Evolutionary conservation across 2,888 invertebrate genomes (phyloP), one percentile per base, ranked within the genome.

Genomic region (Onchidella celtica): DNA sequence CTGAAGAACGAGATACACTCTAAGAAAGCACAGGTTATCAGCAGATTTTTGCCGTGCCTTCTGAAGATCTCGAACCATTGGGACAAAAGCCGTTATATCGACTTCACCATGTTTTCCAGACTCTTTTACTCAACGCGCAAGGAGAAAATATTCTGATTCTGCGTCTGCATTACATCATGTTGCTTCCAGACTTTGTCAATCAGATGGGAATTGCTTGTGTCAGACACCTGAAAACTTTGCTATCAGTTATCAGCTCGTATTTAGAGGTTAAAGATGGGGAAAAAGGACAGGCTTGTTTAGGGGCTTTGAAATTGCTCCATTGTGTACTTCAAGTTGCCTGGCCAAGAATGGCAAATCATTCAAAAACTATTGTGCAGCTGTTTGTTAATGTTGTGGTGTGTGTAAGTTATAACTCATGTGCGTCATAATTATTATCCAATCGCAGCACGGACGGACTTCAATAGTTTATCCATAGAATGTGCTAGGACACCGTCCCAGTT

Each of bases 41-140:
- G 90, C 29, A 86, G 90, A 40, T 86, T 94, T n/a, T 92, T 93
- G 79, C 90, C 91, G 6, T 94, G 94, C 66, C 86, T 95, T 87
- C 93, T 6, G 69, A 80, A 2, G 84, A 89, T 47, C 82, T 92
- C 24, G 83, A 85, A 9, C 84, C 90, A 38, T 74, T 91, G 21
- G 91, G 88, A 69, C 86, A 84, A 57, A 66, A 84, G 6, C 81
- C 83, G 17, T n/a, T n/a, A n/a, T 21, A 76, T 73, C 57, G 84
- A 81, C 63, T 87, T 84, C 89, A 91, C 68, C 87, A 89, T 66
- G 83, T 90, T 27, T 87, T 89, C 17, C 76, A 84, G 4, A 81
- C 86, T 21, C 81, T 94, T 59, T 85, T 95, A n/a, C 90, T 90
- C 59, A 92, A 93, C 75, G 94, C 94, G 93, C 93, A 94, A 86